Base-by-base conservation (phyloP, 2,797 vertebrate genomes). In the Anas acuta region DNA sequence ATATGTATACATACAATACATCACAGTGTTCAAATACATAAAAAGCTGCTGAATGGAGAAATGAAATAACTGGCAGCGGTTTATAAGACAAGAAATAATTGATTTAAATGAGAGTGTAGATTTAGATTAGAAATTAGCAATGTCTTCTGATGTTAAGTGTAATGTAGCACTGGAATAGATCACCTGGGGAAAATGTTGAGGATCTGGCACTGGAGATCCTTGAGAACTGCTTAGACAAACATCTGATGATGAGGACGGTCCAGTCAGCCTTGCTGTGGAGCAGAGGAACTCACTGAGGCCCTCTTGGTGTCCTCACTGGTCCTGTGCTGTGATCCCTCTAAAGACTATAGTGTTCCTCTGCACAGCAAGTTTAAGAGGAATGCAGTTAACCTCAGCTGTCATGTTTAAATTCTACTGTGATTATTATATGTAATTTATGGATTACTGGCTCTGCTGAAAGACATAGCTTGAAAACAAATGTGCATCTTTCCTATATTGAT, bases 381-480 rank as follows among this genome's bases (percentile, higher is more conserved):
- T 2, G 2, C 28, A 92, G 23, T 21, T 54, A 78, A 47, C 25
- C 56, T 79, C 60, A 45, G 14, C 6, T 74, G n/a, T 73, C 56
- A 75, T 18, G 2, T 60, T 86, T 72, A 60, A 81, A 88, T 56
- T 60, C 4, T 49, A 30, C 32, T 81, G 6, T 90, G 56, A 70
- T 62, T 58, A 47, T 58, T 78, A 39, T 6, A 54, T 14, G 14
- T 35, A 88, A 76, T 56, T 76, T 51, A 76, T 67, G 23, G 53
- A 37, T 70, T 62, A 19, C 33, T 26, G 17, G n/a, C 26, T 88
- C 66, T 82, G 30, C 47, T 75, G 16, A 77, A 84, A 76, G 60
- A 69, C 18, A 72, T 30, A 77, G 19, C 9, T 80, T 72, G 72
- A 67, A 93, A 91, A 93, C 11, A 57, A 70, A 53, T 60, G 30